Conservation (phyloP, 2,113 vertebrate species). For the Laticauda laticaudata region DNA sequence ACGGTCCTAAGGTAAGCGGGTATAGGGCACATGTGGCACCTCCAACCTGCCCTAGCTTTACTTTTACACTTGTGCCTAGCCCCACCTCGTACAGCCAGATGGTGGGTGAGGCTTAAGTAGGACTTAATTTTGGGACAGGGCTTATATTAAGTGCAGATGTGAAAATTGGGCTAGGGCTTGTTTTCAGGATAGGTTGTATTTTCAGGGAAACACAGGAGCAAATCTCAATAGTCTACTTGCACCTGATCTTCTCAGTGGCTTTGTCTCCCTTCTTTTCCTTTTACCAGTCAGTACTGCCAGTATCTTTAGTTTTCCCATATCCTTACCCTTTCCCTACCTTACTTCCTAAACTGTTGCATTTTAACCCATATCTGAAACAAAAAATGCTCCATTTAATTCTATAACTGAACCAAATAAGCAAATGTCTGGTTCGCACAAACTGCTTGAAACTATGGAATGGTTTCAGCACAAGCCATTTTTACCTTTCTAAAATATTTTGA, state of each 20-base stretch:
- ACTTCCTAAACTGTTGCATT: background rate
- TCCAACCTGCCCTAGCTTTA: no score
- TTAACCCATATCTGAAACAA: background rate
- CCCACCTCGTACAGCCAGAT: no score
- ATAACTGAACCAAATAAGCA: background rate
- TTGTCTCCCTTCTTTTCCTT: background rate
- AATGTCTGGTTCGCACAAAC: background rate
- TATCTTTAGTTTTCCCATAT: background rate
- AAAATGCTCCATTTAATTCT: background rate
- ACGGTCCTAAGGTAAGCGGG: no score
- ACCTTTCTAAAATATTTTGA: background rate
- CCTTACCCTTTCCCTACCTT: background rate
- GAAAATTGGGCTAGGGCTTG: no score
- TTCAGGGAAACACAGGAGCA: background rate
- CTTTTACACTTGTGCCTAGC: no score
- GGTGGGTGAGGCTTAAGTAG: no score
- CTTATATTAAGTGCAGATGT: no score
- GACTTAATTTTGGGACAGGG: no score
- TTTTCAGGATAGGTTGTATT: no score
- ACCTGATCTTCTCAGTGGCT: background rate
- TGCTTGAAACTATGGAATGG: background rate
- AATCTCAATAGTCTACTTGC: background rate
- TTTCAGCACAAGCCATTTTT: background rate
- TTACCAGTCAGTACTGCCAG: background rate
- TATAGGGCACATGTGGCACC: no score